phyloP scores from a whole-genome alignment of 1,140 invertebrate species.

The Drusus annulatus region DNA sequence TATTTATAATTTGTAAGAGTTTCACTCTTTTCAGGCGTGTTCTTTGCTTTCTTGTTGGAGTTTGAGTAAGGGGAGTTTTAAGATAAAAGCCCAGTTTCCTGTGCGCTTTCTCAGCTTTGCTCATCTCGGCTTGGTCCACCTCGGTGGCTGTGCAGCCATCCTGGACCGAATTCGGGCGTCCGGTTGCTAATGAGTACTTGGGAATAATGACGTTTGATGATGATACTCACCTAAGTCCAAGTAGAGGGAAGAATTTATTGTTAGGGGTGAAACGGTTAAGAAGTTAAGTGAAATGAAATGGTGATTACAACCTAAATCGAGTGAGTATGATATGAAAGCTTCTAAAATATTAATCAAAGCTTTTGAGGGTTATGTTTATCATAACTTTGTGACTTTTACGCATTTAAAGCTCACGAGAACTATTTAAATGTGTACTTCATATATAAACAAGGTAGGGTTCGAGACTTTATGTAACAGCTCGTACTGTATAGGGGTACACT shows the following conservation, averaged over 20 bases:
- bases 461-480: no score
- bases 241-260: no score
- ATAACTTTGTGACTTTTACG: no score
- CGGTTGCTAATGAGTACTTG: slow-evolving; percentile 56
- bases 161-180: slow-evolving; percentile 46
- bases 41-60: neutral
- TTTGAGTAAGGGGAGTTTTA: slow-evolving; percentile 1
- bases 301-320: no score
- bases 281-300: slow-evolving; percentile 5
- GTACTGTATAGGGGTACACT: no score
- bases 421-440: neutral
- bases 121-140: slow-evolving; percentile 26
- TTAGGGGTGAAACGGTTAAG: no score
- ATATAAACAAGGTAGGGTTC: no score
- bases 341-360: no score
- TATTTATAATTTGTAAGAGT: no score
- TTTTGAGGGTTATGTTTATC: no score
- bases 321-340: no score
- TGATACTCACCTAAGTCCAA: slow-evolving; percentile 26
- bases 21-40: neutral
- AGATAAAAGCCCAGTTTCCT: slow-evolving; percentile 56
- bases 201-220: slow-evolving; percentile 48
- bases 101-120: slow-evolving; percentile 47
- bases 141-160: slow-evolving; percentile 38
- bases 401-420: neutral